Base-by-base conservation (phyloP, 2,113 vertebrate species). In the Myotis yumanensis region DNA sequence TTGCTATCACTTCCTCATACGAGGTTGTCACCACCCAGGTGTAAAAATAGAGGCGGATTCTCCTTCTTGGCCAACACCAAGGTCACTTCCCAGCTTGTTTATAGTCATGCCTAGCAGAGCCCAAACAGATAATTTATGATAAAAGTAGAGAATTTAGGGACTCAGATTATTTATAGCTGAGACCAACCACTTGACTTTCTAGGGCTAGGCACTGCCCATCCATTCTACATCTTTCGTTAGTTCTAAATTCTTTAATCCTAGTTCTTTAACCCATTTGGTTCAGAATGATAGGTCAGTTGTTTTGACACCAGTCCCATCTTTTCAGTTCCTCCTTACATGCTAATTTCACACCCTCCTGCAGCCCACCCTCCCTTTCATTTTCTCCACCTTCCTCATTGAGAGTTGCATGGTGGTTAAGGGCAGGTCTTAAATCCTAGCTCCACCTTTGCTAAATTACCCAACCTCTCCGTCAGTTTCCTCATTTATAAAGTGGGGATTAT, bases 111-210 rank as follows among this genome's bases (percentile, higher is more conserved):
- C 18, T 11, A 92, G 32, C n/a, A 85, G 20, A 93, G 6, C 5
- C 48, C 46, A 94, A 69, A 68, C 46, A 92, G 48, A 28, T 86
- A 46, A 62, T 57, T 96, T 66, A 35, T 82, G 75, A 62, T 68
- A 48, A 85, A 71, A 66, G 35, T 32, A 30, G 37, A 77, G 52
- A 93, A 93, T 73, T 89, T 79, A 73, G 57, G 35, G 40, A 22
- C 54, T 72, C 23, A 75, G 9, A 32, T 89, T 57, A 80, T 86
- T 91, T 91, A 43, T 76, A 43, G 23, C 16, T 62, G 87, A 93
- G 73, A 72, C 7, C 9, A 79, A 82, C 37, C 17, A 18, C 86
- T 89, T 80, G 9, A 18, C 64, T 93, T 83, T 83, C 54, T 89
- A 48, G 37, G 32, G 80, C 52, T 89, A 48, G 37, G 32, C 66